These are phyloP conservation scores for Tetragonula clypearis DNA, from an alignment of 1,140 invertebrate species.

Conservation along the genomic window DNA sequence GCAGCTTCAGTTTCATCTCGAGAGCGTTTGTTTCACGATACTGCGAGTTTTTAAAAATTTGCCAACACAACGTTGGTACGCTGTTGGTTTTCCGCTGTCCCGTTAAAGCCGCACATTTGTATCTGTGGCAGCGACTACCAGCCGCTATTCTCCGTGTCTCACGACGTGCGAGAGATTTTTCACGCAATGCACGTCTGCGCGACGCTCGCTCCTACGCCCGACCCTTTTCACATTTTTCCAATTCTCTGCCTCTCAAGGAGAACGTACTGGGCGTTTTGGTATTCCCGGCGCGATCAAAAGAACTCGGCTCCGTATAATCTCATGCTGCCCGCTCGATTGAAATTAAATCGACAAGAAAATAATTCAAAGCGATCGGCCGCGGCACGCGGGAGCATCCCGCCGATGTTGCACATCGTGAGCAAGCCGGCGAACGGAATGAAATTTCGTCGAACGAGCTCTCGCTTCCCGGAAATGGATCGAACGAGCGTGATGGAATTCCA, in stretches of 20 bases:
- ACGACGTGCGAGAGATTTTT: background rate
- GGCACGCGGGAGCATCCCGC: background rate
- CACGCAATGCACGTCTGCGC: constrained; percentile 7
- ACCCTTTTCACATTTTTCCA: constrained; percentile 20
- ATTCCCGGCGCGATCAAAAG: constrained; percentile 8
- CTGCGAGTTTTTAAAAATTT: background rate
- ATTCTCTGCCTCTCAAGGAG: background rate
- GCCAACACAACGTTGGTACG: background rate
- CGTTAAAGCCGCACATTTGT: background rate
- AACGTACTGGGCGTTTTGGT: background rate
- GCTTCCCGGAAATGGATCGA: background rate
- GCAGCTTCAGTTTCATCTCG: too few species aligned
- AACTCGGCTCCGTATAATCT: background rate
- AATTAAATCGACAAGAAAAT: constrained; percentile 47
- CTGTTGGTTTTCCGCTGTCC: background rate
- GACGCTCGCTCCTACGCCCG: background rate
- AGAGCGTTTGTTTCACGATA: background rate
- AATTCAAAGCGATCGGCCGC: constrained; percentile 10
- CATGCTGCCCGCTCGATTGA: constrained; percentile 12
- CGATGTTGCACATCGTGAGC: background rate
- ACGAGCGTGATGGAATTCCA: constrained; percentile 9
- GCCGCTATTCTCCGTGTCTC: constrained; percentile 5
- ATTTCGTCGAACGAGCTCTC: constrained; percentile 9
- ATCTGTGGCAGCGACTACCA: background rate
- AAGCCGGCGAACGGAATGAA: background rate